Evolutionary conservation across 2,888 invertebrate species (phyloP).

Genomic region (Leucozona laternaria): DNA sequence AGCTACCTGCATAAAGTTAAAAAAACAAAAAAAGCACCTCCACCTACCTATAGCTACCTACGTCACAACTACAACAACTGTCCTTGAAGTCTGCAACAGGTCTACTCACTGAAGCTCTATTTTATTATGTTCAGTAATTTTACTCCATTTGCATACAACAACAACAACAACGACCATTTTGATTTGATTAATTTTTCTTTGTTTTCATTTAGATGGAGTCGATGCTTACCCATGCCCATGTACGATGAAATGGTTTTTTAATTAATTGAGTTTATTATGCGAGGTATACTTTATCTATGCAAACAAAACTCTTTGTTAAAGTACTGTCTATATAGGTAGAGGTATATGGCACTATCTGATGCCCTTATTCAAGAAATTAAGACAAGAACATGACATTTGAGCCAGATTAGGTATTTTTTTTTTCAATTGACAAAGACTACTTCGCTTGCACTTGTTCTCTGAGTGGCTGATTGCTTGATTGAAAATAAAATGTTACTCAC

Average conservation of each 20-base stretch:
- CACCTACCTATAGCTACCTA: too few species aligned
- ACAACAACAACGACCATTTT: not conserved
- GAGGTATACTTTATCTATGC: not conserved
- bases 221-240: not conserved
- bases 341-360: not conserved
- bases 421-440: not conserved
- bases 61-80: not conserved
- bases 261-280: constrained; percentile 33
- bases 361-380: not conserved
- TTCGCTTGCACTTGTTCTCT: not conserved
- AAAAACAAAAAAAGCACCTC: not conserved
- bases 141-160: constrained; percentile 21
- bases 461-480: too few species aligned
- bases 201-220: constrained; percentile 29
- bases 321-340: too few species aligned
- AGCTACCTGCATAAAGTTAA: too few species aligned
- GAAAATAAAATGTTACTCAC: too few species aligned
- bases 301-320: too few species aligned
- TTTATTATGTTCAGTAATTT: constrained; percentile 5
- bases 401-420: not conserved
- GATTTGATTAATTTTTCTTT: constrained; percentile 38
- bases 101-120: constrained; percentile 7
- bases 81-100: constrained; percentile 23
- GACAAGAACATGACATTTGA: not conserved
- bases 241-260: constrained; percentile 26